phyloP scores from a whole-genome alignment of 2,113 vertebrate genomes.

The Leptosomus discolor region DNA sequence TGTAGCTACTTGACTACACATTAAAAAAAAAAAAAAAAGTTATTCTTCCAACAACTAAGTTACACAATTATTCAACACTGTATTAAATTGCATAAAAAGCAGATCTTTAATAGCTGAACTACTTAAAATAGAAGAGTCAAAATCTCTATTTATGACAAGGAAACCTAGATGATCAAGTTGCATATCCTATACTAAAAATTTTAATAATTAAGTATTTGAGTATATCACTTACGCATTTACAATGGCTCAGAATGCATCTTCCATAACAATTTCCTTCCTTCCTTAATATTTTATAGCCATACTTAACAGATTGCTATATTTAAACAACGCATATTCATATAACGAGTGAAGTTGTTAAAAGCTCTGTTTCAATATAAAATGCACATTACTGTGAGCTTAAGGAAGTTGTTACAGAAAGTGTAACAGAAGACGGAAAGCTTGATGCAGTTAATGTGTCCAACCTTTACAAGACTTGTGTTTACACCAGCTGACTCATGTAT shows the following conservation, averaged over 20 bases:
- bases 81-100: conserved; percentile 40
- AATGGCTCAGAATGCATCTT: neutral
- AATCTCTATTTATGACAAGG: conserved; percentile 4
- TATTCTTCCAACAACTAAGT: conserved; percentile 18
- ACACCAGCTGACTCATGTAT: neutral
- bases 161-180: conserved; percentile 34
- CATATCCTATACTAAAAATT: neutral
- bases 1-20: conserved; percentile 14
- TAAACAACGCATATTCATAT: neutral
- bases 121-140: conserved; percentile 53
- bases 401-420: neutral
- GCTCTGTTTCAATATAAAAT: neutral
- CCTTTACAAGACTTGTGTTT: neutral
- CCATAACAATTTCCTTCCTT: neutral
- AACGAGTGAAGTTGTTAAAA: neutral
- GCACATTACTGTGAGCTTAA: neutral
- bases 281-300: neutral
- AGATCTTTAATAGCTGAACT: conserved; percentile 48
- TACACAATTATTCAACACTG: neutral
- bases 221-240: neutral
- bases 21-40: neutral
- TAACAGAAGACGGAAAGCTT: neutral
- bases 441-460: neutral
- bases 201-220: neutral
- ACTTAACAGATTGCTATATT: neutral